Base-by-base conservation (phyloP, 2,113 vertebrate genomes). In the Martes martes region DNA sequence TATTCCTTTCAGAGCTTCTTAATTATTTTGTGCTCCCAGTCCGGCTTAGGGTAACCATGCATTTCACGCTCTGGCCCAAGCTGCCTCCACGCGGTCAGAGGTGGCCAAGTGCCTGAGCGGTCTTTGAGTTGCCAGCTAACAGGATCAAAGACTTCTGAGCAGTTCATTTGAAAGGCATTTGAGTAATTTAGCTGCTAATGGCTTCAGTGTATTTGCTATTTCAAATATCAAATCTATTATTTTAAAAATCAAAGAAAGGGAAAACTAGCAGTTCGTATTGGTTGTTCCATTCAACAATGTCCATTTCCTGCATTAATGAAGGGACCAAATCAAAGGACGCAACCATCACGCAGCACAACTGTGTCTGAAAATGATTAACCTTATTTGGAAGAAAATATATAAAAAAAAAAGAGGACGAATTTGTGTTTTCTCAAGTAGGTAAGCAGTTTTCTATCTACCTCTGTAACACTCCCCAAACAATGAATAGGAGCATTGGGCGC, bases 131-230 rank as follows among this genome's bases (percentile, higher is more conserved):
- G 93, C 96, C 93, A 96, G 76, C 95, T 94, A 89, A 94, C 82
- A 73, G 97, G 98, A 98, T 98, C 98, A 98, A 98, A 98, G 98
- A 79, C 73, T 95, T 24, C 96, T 83, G 55, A 89, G 96, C 73
- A 97, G 97, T 96, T 98, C 98, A 95, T 98, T 98, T 98, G 97
- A 98, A 98, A 98, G 98, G 33, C 90, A 88, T 73, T 98, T 95
- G 94, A 84, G 93, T 95, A 98, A 98, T 98, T 96, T 97, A 92
- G 78, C 86, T 98, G 84, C 85, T 98, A 98, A 98, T 95, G 69
- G 96, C 76, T 98, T 98, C 97, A 98, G 79, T 94, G 83, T 97
- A 96, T 61, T 98, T 97, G 83, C 82, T 73, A 93, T 98, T 98
- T 96, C 74, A 97, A 98, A 98, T n/a, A 97, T 97, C 92, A 97